Conservation (phyloP, 2,888 invertebrate genomes). For the Himalopsyche tibetana region DNA sequence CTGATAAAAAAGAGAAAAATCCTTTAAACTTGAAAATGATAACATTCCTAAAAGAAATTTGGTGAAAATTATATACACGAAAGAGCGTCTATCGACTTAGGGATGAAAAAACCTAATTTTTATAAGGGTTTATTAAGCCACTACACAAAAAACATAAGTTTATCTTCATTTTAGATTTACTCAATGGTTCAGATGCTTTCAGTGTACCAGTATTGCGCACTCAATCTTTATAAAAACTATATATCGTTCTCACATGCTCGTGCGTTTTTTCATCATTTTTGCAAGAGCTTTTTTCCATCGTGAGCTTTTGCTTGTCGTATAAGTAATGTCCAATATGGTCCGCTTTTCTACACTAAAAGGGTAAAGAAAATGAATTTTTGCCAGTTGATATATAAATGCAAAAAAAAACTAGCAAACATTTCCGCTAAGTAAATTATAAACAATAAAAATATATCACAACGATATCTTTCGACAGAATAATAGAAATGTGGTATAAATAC, state of each 20-base stretch:
- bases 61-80: too few species aligned
- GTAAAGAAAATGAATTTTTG: background rate
- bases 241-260: background rate
- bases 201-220: background rate
- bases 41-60: too few species aligned
- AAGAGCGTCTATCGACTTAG: too few species aligned
- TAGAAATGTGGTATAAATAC: background rate
- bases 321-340: background rate
- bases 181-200: constrained; percentile 1
- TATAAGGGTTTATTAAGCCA: background rate
- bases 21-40: too few species aligned
- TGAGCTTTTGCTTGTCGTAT: background rate
- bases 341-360: background rate
- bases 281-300: background rate
- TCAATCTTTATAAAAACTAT: constrained; percentile 11
- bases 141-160: background rate
- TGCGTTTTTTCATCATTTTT: background rate
- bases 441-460: background rate
- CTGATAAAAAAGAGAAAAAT: too few species aligned
- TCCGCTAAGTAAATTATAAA: constrained; percentile 23
- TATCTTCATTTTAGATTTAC: background rate
- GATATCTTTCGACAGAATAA: background rate
- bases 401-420: background rate
- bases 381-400: background rate
- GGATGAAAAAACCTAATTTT: too few species aligned